Evolutionary conservation across 35 echinoderm and acorn worm species (phyloP).

Genomic region (Anneissia japonica): DNA sequence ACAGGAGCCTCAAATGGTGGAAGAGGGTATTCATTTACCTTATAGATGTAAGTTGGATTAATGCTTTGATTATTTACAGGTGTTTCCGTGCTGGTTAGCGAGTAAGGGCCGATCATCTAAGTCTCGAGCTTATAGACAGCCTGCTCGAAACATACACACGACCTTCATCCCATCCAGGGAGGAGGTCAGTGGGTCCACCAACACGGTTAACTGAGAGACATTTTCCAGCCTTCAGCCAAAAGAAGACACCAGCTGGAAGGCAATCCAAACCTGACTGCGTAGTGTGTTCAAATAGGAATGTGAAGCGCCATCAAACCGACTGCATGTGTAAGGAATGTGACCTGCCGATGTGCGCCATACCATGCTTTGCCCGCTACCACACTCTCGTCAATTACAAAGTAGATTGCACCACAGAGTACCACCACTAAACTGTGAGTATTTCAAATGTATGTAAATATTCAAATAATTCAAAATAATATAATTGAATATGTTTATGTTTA

Average conservation of each 20-base stretch:
- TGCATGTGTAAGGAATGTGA: background rate
- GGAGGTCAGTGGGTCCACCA: background rate
- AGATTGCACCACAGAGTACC: background rate
- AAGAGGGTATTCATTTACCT: slow-evolving; percentile 31
- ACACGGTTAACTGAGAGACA: slow-evolving; percentile 4
- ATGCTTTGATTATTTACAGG: slow-evolving; percentile 14
- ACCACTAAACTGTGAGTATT: background rate
- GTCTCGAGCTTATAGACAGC: background rate
- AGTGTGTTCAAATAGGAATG: slow-evolving; percentile 9
- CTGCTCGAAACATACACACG: background rate
- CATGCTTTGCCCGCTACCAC: background rate
- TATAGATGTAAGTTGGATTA: slow-evolving; percentile 20
- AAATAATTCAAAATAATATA: too few relatives aligned
- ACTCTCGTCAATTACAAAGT: background rate
- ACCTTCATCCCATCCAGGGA: background rate
- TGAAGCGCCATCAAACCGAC: background rate
- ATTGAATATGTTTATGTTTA: too few relatives aligned
- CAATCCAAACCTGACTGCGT: slow-evolving; percentile 1
- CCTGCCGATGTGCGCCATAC: background rate
- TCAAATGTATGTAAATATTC: too few relatives aligned
- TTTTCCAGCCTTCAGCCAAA: background rate
- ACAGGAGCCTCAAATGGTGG: slow-evolving; percentile 54
- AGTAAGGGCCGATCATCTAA: background rate
- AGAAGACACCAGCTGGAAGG: background rate
- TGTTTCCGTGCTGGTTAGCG: background rate